phyloP scores from a whole-genome alignment of 2,797 vertebrate species.

The Numenius phaeopus region DNA sequence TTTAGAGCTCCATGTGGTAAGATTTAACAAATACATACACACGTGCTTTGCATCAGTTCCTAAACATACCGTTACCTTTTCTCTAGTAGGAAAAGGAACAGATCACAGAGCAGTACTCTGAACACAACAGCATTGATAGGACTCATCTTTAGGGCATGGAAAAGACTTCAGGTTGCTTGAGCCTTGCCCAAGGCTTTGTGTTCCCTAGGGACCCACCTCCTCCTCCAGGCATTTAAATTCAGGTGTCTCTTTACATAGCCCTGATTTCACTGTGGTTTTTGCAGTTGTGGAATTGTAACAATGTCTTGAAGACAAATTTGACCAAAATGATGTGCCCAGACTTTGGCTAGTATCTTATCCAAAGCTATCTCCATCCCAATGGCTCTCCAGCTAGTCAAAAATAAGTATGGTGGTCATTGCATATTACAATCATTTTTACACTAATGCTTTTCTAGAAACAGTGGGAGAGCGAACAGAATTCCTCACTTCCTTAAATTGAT shows the following conservation, averaged over 20 bases:
- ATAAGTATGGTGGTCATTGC: background rate
- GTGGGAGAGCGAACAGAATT: background rate
- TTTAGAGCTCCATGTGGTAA: background rate
- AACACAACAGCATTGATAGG: background rate
- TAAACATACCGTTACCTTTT: background rate
- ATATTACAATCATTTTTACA: background rate
- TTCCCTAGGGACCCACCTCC: background rate
- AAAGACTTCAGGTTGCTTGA: background rate
- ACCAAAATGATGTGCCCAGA: background rate
- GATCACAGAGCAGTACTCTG: background rate
- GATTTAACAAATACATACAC: background rate
- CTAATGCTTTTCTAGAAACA: background rate
- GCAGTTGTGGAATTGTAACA: background rate
- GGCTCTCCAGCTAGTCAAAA: background rate
- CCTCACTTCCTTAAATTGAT: background rate
- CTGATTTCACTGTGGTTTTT: background rate
- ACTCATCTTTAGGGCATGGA: background rate
- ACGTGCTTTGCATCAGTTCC: accelerated
- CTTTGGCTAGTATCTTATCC: background rate
- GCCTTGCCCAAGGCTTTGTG: background rate
- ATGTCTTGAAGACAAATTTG: background rate
- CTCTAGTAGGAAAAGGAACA: background rate
- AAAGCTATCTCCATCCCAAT: background rate
- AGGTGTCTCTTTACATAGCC: background rate
- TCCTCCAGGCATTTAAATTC: background rate